These are phyloP conservation scores for Cyrtonyx montezumae DNA, from an alignment of 2,113 vertebrate genomes.

Conservation along the genomic window DNA sequence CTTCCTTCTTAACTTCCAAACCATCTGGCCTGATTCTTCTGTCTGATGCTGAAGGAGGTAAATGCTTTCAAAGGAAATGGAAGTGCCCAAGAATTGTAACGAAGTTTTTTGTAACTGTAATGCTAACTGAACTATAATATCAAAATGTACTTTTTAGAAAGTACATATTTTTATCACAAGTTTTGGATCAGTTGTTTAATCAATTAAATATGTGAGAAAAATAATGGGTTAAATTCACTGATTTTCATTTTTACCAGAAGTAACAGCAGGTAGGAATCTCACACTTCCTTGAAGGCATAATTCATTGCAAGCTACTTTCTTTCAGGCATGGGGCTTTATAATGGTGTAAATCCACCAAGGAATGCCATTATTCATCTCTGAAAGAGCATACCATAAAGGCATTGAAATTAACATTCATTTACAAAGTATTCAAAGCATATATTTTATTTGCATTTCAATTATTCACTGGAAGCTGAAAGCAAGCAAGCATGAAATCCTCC, in stretches of 20 bases:
- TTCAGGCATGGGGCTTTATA: constrained; percentile 47
- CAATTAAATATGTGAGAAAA: constrained; percentile 26
- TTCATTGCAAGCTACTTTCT: constrained; percentile 64
- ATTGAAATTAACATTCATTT: neutral
- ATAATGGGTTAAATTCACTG: constrained; percentile 44
- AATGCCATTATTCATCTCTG: neutral
- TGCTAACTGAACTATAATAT: neutral
- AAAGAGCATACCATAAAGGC: neutral
- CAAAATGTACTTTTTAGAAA: neutral
- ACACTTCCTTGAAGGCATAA: constrained; percentile 61
- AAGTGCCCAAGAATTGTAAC: constrained; percentile 22
- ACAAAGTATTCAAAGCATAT: neutral
- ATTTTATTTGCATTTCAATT: neutral
- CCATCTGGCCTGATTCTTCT: neutral
- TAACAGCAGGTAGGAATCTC: constrained; percentile 53
- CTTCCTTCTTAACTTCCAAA: neutral
- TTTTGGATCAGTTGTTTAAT: constrained; percentile 37
- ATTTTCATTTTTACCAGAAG: constrained; percentile 30
- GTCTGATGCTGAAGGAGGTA: neutral
- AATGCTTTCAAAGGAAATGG: neutral
- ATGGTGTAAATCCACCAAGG: constrained; percentile 37
- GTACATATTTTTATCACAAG: neutral
- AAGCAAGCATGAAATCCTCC: neutral
- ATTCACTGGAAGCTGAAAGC: neutral
- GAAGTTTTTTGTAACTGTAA: neutral